phyloP scores from a whole-genome alignment of 1,140 invertebrate genomes.

The Neelides sp. region DNA sequence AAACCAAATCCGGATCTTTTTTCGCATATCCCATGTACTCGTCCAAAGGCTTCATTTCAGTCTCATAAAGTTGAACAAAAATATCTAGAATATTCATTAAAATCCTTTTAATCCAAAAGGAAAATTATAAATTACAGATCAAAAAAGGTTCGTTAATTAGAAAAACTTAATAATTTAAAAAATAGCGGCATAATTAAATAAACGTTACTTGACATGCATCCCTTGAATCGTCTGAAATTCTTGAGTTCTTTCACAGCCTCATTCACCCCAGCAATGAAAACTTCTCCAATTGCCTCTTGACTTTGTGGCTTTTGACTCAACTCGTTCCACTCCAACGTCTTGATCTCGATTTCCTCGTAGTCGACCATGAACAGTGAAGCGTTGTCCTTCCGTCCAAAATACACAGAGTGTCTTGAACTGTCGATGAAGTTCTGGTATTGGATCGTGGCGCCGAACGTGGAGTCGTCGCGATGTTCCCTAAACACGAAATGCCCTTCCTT shows the following conservation, averaged over 20 bases:
- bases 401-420: constrained; percentile 68
- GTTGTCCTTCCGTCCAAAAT: constrained; percentile 59
- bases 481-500: constrained; percentile 67
- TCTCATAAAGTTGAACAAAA: constrained; percentile 61
- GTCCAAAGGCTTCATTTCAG: constrained; percentile 67
- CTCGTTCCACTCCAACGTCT: too few species aligned
- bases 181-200: constrained; percentile 8
- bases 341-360: constrained; percentile 54
- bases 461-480: constrained; percentile 66
- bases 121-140: constrained; percentile 16
- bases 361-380: constrained; percentile 55
- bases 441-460: constrained; percentile 47
- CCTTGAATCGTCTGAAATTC: constrained; percentile 70
- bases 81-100: constrained; percentile 50
- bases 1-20: constrained; percentile 59
- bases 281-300: constrained; percentile 41
- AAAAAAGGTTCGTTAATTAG: background rate
- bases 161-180: background rate
- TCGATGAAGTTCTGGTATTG: constrained; percentile 66
- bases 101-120: background rate
- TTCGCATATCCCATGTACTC: constrained; percentile 78
- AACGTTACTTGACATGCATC: constrained; percentile 72
- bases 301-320: background rate
- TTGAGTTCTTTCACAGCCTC: constrained; percentile 58
- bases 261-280: constrained; percentile 72